Evolutionary conservation across 1,140 invertebrate genomes (phyloP).

Genomic region (Antheraea pernyi): DNA sequence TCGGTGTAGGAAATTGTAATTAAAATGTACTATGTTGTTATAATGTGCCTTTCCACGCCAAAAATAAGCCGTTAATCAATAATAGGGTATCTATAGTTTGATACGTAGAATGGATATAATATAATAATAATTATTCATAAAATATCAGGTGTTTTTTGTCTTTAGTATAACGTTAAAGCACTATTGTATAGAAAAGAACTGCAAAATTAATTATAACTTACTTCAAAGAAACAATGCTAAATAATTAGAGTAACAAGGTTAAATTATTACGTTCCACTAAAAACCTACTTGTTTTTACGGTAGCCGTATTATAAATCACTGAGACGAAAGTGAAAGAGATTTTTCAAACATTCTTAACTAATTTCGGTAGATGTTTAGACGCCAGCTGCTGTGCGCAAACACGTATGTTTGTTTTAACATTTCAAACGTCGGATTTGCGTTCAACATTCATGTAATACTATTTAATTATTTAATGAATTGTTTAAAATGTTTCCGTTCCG

Average conservation of each 20-base stretch:
- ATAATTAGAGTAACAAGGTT: slow-evolving; percentile 1
- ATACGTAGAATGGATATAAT: too few species aligned
- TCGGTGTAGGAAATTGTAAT: too few species aligned
- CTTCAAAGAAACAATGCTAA: not conserved
- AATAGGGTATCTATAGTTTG: too few species aligned
- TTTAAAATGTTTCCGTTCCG: not conserved
- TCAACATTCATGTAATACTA: not conserved
- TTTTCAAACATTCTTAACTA: slow-evolving; percentile 12
- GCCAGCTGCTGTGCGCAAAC: not conserved
- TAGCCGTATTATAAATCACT: slow-evolving; percentile 3
- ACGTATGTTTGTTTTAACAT: slow-evolving; percentile 9
- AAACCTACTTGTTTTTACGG: not conserved
- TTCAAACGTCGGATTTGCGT: not conserved
- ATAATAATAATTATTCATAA: too few species aligned
- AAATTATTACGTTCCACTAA: not conserved
- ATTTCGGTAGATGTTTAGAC: slow-evolving; percentile 9
- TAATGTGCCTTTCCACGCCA: too few species aligned
- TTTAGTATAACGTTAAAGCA: too few species aligned
- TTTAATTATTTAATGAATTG: slow-evolving; percentile 6
- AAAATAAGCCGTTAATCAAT: too few species aligned
- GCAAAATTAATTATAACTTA: not conserved
- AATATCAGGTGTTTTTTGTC: too few species aligned
- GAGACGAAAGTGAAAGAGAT: not conserved
- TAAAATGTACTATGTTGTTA: too few species aligned
- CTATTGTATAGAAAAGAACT: too few species aligned